Evolutionary conservation across 2,888 invertebrate species (phyloP), one percentile per base, ranked within the genome.

Genomic region (Leptinotarsa haldemani): DNA sequence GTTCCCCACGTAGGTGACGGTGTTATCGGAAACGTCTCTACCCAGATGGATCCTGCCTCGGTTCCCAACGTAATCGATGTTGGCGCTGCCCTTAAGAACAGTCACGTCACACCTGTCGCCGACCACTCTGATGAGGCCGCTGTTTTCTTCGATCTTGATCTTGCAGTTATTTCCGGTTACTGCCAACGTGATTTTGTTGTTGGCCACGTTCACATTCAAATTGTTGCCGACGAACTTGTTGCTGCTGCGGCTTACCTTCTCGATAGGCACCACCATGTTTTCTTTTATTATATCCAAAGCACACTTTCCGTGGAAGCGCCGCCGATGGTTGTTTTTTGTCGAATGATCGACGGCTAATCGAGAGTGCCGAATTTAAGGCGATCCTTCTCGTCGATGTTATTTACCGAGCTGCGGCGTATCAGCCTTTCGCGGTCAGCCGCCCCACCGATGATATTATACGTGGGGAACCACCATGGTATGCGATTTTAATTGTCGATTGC

Each of bases 111-210:
- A 77, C 72, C 73, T 73, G 56, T 81, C 74, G 5, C 81, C 81
- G n/a, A 80, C 69, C 12, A 81, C 66, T 74, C 76, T 75, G n/a
- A 81, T 48, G 2, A 30, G n/a, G 1, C 77, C 76, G 48, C 47
- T 61, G 53, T 81, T 81, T 71, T 78, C 74, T 64, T 70, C 73
- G 20, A 80, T 25, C 20, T 70, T 69, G 16, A 82, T 66, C 52
- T 61, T 77, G 68, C 80, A 79, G 69, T 79, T 77, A 71, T 82
- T 81, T 0, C 82, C 82, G 12, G 77, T 74, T 5, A 82, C 66
- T 9, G 74, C 46, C 20, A 78, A 58, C 16, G 47, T 53, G 20
- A 25, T 70, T 18, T 66, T 74, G 56, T 80, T 78, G 61, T 70
- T 64, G 20, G 66, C 47, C 15, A 80, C 66, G 63, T 71, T 77